Evolutionary conservation across 1,140 invertebrate species (phyloP), one percentile per base, ranked within the genome.

Genomic region (Luehdorfia chinensis): DNA sequence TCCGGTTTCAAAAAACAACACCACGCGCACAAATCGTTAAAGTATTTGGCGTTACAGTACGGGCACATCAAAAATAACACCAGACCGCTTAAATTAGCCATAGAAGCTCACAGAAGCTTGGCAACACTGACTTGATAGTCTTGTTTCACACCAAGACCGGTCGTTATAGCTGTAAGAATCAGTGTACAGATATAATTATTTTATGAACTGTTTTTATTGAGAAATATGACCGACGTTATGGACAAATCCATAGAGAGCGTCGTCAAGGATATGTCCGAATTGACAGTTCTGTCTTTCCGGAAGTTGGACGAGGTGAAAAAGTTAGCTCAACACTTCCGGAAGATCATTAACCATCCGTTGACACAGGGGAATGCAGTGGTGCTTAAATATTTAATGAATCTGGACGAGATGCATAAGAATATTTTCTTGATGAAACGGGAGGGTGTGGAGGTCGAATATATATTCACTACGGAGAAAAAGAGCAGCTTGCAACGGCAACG

Each of bases 401-500:
- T 86, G 2, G 59, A 80, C 31, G 66, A 74, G 1, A 76, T 61
- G 6, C 78, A 86, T 51, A 72, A 66, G 15, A 72, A 55, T 27
- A 73, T 81, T 7, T 83, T 73, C 44, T 37, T 75, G 2, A 65
- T 66, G 31, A 72, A 73, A 50, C 62, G 78, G 0, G 83, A 86
- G 0, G 57, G 58, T 0, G 73, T 84, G 1, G 70, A 84, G 55
- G 83, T 86, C 0, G 79, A 86, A 45, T 84, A 83, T 49, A 86
- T 86, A 33, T 84, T 86, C 55, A 80, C 83, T 6, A 81, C 83
- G 2, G 83, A 84, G 16, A 86, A 81, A 46, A 86, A 86, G 27
- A 83, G 75, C 44, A 78, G 59, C 32, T 44, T 83, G 4, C 83
- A 86, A 32, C 55, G 83, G 4, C 83, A 86, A 33, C 45, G 83